Conservation (phyloP, 2,113 vertebrate species). For the Ictalurus punctatus region DNA sequence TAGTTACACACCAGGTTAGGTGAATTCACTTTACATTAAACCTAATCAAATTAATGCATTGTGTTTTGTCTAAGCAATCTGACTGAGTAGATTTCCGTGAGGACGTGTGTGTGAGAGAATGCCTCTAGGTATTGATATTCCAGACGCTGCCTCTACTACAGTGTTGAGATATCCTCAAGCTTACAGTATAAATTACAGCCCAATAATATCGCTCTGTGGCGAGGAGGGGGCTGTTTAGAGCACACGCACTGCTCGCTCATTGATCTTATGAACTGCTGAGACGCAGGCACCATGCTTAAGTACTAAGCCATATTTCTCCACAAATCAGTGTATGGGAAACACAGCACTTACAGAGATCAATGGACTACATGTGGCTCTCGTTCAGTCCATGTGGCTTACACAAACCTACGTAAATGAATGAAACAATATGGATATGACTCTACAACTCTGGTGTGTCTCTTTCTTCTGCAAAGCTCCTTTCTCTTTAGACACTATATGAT, state of each 20-base stretch:
- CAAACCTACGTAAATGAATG: not conserved
- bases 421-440: not conserved
- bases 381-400: not conserved
- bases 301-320: slow-evolving; percentile 9
- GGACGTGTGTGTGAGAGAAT: slow-evolving; percentile 1
- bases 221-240: slow-evolving; percentile 17
- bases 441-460: not conserved
- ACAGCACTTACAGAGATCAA: not conserved
- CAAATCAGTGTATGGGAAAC: not conserved
- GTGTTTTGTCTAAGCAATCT: slow-evolving; percentile 18
- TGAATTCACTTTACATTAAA: slow-evolving; percentile 5
- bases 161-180: slow-evolving; percentile 47
- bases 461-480: not conserved
- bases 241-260: slow-evolving; percentile 34
- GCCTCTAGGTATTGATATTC: slow-evolving; percentile 50
- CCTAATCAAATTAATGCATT: slow-evolving; percentile 46
- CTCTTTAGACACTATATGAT: not conserved
- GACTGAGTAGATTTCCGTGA: slow-evolving; percentile 42
- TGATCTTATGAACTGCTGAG: slow-evolving; percentile 46
- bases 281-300: slow-evolving; percentile 29
- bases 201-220: slow-evolving; percentile 45
- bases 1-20: slow-evolving; percentile 14
- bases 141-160: slow-evolving; percentile 37
- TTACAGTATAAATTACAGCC: slow-evolving; percentile 51
- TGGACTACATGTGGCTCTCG: not conserved